A percentile compares a stretch with the other conserved stretches of the same genome.
Conservation (phyloP, 2,888 invertebrate genomes). For the Oscheius sp. region DNA sequence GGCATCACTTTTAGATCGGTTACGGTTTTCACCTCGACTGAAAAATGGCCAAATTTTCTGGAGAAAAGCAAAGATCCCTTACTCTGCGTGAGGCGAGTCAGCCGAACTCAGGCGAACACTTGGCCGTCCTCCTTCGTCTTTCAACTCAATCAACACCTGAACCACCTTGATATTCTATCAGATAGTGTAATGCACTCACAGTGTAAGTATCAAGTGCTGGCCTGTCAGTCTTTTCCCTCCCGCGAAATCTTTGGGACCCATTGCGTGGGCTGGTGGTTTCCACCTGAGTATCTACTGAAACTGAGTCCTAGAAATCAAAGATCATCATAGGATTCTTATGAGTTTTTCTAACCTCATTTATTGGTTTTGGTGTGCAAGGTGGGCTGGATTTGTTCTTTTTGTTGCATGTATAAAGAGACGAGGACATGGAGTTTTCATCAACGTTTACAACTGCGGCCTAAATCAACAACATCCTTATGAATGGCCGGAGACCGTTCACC, state of each 20-base stretch:
- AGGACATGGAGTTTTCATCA: slow-evolving; percentile 63
- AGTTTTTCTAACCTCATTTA: slow-evolving; percentile 3
- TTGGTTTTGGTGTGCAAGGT: slow-evolving; percentile 51
- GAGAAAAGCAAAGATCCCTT: background rate
- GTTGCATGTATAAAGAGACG: slow-evolving; percentile 52
- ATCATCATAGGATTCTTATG: background rate
- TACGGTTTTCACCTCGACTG: slow-evolving; percentile 36
- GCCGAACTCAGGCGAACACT: slow-evolving; percentile 63
- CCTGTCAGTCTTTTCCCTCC: slow-evolving; percentile 39
- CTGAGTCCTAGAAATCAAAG: slow-evolving; percentile 47
- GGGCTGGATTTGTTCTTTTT: slow-evolving; percentile 46
- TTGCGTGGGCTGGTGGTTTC: slow-evolving; percentile 49
- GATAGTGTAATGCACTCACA: slow-evolving; percentile 31
- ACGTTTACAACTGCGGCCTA: slow-evolving; percentile 52
- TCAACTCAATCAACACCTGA: slow-evolving; percentile 68
- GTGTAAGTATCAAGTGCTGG: slow-evolving; percentile 53
- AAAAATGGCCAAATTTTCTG: background rate
- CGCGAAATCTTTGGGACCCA: slow-evolving; percentile 52
- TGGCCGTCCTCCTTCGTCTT: slow-evolving; percentile 68
- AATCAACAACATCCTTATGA: background rate
- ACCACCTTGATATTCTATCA: too few relatives aligned
- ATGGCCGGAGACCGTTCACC: slow-evolving; percentile 24
- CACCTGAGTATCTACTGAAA: slow-evolving; percentile 48
- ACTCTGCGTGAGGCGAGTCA: slow-evolving; percentile 50
- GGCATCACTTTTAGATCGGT: slow-evolving; percentile 51